Conservation (phyloP, 2,113 vertebrate genomes). For the Gymnorhina tibicen region DNA sequence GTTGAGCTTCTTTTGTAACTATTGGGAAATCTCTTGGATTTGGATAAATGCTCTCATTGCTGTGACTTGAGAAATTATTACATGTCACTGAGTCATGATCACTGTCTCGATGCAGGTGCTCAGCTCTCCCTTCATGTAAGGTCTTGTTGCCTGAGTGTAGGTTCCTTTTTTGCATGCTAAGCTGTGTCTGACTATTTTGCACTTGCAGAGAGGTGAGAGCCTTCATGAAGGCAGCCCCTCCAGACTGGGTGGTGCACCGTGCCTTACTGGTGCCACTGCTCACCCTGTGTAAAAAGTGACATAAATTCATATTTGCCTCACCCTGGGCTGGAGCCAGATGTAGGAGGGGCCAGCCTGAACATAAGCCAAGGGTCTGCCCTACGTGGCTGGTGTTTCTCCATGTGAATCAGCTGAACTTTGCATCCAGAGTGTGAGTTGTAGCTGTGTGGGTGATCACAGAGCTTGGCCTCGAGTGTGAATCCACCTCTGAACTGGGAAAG, state of each 20-base stretch:
- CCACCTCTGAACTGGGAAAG: background rate
- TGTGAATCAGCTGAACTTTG: background rate
- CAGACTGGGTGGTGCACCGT: fast-evolving
- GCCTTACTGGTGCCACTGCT: background rate
- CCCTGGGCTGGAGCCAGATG: background rate
- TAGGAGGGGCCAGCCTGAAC: background rate
- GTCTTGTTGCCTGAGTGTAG: background rate
- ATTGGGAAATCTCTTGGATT: background rate
- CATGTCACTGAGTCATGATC: background rate
- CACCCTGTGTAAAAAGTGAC: background rate
- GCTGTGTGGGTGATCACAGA: background rate
- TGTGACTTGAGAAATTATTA: background rate
- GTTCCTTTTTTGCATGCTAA: background rate
- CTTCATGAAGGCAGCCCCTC: background rate
- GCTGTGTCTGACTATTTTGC: background rate
- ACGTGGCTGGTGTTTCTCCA: background rate
- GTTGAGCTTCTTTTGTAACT: background rate
- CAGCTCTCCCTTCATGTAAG: background rate
- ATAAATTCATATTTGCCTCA: background rate
- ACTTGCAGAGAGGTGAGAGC: background rate
- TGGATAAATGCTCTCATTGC: background rate
- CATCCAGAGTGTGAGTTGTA: background rate
- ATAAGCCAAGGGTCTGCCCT: background rate
- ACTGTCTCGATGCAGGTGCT: background rate
- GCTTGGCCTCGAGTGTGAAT: background rate